Evolutionary conservation across 2,797 vertebrate species (phyloP).

Genomic region (Buceros bicornis): DNA sequence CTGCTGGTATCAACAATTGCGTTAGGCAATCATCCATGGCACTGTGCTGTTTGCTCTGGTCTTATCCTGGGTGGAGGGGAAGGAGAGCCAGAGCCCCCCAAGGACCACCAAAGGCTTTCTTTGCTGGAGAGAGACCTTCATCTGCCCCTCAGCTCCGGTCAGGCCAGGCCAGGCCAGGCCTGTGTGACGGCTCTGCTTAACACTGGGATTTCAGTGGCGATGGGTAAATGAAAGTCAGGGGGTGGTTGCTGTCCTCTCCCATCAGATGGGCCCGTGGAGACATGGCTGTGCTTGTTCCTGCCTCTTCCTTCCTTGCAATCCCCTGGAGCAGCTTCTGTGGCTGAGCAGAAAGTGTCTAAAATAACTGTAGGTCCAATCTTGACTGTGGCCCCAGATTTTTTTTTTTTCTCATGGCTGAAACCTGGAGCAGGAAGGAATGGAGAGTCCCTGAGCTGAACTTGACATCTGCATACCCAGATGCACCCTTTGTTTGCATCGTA

Average conservation of each 20-base stretch:
- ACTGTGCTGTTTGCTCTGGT: rapidly evolving
- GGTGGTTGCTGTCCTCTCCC: not conserved
- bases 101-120: not conserved
- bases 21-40: not conserved
- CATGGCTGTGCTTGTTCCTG: rapidly evolving
- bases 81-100: not conserved
- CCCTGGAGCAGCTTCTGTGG: not conserved
- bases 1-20: not conserved
- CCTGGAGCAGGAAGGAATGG: not conserved
- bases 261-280: rapidly evolving
- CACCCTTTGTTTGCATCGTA: not conserved
- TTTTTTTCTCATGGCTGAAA: not conserved
- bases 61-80: not conserved
- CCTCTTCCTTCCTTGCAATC: not conserved
- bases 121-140: not conserved
- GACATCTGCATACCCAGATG: rapidly evolving
- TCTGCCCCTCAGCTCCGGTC: rapidly evolving
- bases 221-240: not conserved
- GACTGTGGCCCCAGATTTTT: not conserved
- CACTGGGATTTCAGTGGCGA: not conserved
- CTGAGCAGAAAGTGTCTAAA: not conserved
- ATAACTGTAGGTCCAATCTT: not conserved
- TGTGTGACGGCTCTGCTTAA: not conserved
- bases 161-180: not conserved
- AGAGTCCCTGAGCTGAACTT: rapidly evolving